Evolutionary conservation across 1,140 invertebrate species (phyloP), one percentile per base, ranked within the genome.

Genomic region (Neelides sp.): DNA sequence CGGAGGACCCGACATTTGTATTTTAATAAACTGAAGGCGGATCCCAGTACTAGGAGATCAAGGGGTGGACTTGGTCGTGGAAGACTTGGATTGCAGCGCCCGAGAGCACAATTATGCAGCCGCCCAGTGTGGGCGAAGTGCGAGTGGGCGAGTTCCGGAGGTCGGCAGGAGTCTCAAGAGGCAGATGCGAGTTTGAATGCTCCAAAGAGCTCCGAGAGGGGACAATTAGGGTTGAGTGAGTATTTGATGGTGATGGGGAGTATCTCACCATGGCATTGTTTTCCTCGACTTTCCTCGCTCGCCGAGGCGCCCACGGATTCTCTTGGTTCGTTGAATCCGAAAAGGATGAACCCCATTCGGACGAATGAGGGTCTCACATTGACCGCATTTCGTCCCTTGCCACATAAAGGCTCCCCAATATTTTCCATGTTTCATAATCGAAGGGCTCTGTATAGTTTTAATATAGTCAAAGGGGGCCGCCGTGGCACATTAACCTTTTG

Each of bases 201-300:
- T n/a, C n/a, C n/a, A n/a, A n/a, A n/a, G n/a, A n/a, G n/a, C n/a
- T n/a, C n/a, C n/a, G n/a, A n/a, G 34, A 52, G 55, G 34, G 45
- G 54, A 50, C 44, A 58, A 49, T 41, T 55, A 54, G 54, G 58
- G 62, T 50, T 57, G 49, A 50, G 58, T 55, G 54, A 59, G 64
- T 69, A 70, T 69, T 68, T 68, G 68, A 66, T 68, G 67, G 68
- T 66, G 47, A 54, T 49, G 52, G 48, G 41, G 40, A 50, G 48
- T 50, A 42, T 51, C 49, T 55, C 54, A 52, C 50, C 49, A 36
- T 24, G 20, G 20, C 39, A 47, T 57, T 53, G 46, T 53, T 53
- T 53, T 50, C 41, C 30, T 44, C 15, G n/a, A 49, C 19, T 49
- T 54, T 23, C 27, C 26, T 50, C 36, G 57, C 36, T 58, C 23